phyloP scores from a whole-genome alignment of 2,797 vertebrate species.

The Sphenopsis melanotis region DNA sequence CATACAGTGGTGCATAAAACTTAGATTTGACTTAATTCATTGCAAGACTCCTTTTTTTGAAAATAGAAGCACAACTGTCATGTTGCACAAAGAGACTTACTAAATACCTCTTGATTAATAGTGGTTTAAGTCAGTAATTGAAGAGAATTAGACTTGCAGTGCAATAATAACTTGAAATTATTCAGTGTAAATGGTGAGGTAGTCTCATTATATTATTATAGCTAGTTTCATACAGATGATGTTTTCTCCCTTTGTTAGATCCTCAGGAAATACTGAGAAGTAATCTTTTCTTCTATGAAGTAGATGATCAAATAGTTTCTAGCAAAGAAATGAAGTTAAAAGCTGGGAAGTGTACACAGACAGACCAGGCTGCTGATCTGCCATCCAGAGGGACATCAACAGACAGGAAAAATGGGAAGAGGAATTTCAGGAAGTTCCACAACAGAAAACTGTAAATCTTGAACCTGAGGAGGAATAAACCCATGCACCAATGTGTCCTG shows the following conservation, averaged over 20 bases:
- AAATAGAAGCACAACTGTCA: neutral
- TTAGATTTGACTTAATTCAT: neutral
- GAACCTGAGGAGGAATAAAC: neutral
- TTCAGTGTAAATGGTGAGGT: neutral
- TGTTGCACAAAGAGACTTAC: neutral
- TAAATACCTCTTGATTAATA: neutral
- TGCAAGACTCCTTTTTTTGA: neutral
- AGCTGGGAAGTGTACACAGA: neutral
- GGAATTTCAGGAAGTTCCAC: neutral
- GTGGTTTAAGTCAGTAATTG: neutral
- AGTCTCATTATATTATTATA: neutral
- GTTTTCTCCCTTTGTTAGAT: neutral
- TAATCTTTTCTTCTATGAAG: neutral
- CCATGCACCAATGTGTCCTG: accelerated
- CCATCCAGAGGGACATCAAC: neutral
- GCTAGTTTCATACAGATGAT: neutral
- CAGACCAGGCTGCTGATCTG: neutral
- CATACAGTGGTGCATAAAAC: neutral
- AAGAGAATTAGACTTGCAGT: neutral
- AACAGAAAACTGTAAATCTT: neutral
- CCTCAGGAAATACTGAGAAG: neutral
- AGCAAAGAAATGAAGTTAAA: neutral
- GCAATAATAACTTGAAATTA: neutral
- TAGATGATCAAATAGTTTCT: neutral
- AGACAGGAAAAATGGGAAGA: neutral